Evolutionary conservation across 2,797 vertebrate species (phyloP).

Genomic region (Apogon hyalosoma): DNA sequence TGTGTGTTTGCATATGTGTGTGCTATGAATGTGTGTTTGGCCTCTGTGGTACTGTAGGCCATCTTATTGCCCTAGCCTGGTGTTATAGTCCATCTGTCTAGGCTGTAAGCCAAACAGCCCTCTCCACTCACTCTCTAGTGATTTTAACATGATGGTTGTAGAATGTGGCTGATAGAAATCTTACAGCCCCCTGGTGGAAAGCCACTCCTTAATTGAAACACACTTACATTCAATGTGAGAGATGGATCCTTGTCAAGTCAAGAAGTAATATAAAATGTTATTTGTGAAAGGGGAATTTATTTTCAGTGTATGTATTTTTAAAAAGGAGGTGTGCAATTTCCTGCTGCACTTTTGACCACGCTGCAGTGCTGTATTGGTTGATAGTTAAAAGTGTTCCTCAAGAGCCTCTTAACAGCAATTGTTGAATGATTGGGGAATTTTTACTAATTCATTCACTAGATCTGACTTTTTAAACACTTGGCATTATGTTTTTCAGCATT

Average conservation of each 20-base stretch:
- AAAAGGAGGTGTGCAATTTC: neutral
- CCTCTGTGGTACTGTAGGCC: constrained; percentile 52
- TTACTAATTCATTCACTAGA: constrained; percentile 22
- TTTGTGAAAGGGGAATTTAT: constrained; percentile 5
- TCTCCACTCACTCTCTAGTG: constrained; percentile 57
- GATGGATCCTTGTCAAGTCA: constrained; percentile 7
- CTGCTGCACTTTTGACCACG: constrained; percentile 15
- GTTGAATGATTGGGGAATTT: constrained; percentile 30
- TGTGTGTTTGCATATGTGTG: constrained; percentile 33
- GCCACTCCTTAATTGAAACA: constrained; percentile 50
- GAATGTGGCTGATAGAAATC: constrained; percentile 54
- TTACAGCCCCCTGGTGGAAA: constrained; percentile 64
- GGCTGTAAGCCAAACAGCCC: constrained; percentile 70
- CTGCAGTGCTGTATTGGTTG: constrained; percentile 8
- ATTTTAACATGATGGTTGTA: constrained; percentile 52
- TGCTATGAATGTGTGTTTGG: constrained; percentile 54
- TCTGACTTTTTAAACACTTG: constrained; percentile 19
- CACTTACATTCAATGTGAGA: constrained; percentile 12
- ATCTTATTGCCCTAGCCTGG: constrained; percentile 69
- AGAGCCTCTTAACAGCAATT: constrained; percentile 23
- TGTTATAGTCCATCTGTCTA: constrained; percentile 77
- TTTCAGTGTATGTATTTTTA: neutral
- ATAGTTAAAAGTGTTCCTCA: constrained; percentile 47
- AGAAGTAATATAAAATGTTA: neutral
- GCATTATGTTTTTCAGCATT: constrained; percentile 2